These are phyloP conservation scores for Cloeon dipterum DNA, from an alignment of 2,888 invertebrate genomes.

Conservation along the genomic window DNA sequence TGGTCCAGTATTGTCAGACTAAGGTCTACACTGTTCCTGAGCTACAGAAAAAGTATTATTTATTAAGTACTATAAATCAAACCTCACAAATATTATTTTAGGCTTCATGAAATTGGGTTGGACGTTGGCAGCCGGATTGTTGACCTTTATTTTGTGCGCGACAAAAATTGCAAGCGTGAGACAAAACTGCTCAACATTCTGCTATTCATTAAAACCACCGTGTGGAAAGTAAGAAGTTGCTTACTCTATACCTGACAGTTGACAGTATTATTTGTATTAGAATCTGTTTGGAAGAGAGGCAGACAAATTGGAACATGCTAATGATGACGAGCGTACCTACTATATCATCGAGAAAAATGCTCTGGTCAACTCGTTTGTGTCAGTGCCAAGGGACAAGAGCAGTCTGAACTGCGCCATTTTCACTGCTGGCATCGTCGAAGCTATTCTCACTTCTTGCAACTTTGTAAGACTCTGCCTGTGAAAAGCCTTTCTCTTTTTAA, in stretches of 20 bases:
- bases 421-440: slow-evolving; percentile 92
- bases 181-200: slow-evolving; percentile 86
- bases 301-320: slow-evolving; percentile 93
- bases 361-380: slow-evolving; percentile 87
- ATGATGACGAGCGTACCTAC: slow-evolving; percentile 94
- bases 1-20: slow-evolving; percentile 95
- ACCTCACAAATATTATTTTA: slow-evolving; percentile 17
- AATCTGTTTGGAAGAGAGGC: slow-evolving; percentile 94
- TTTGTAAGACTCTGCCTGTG: slow-evolving; percentile 55
- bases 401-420: slow-evolving; percentile 97
- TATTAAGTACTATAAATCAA: slow-evolving; percentile 9
- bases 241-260: background rate
- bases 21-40: slow-evolving; percentile 88
- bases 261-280: slow-evolving; percentile 17
- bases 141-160: slow-evolving; percentile 82
- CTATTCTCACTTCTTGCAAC: slow-evolving; percentile 78
- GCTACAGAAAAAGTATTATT: slow-evolving; percentile 65
- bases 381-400: slow-evolving; percentile 93
- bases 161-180: slow-evolving; percentile 83
- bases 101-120: slow-evolving; percentile 81
- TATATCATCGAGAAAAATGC: slow-evolving; percentile 98
- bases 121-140: slow-evolving; percentile 86
- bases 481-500: background rate
- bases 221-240: slow-evolving; percentile 62
- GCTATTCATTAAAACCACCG: slow-evolving; percentile 80